Conservation (phyloP, 92 coral and sea anemone species). For the Porites divaricata region DNA sequence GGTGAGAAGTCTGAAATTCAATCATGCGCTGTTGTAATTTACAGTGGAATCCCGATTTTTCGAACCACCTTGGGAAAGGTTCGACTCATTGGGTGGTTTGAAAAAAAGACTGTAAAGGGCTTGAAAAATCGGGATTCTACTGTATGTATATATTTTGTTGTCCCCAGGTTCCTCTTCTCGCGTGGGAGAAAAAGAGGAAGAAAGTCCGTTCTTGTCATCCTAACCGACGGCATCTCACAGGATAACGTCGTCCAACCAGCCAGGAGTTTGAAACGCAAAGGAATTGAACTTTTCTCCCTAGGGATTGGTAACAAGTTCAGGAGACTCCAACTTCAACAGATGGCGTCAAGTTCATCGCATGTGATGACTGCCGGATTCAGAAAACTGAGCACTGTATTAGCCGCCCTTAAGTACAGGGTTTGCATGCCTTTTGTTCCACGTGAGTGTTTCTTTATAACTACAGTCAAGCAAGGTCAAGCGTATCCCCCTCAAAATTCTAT, state of each 20-base stretch:
- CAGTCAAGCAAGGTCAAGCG: background rate
- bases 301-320: constrained; percentile 71
- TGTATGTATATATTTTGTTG: background rate
- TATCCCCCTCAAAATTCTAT: background rate
- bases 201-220: constrained; percentile 66
- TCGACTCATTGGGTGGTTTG: too few species aligned
- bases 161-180: constrained; percentile 52
- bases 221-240: constrained; percentile 80
- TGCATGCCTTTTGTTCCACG: constrained; percentile 55
- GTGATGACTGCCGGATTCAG: constrained; percentile 67
- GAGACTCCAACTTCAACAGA: constrained; percentile 50
- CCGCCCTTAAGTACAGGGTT: constrained; percentile 49
- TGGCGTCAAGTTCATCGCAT: constrained; percentile 60
- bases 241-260: constrained; percentile 65
- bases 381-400: constrained; percentile 42
- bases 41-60: too few species aligned
- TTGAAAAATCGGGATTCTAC: too few species aligned
- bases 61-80: too few species aligned
- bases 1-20: too few species aligned
- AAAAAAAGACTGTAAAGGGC: too few species aligned
- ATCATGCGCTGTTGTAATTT: too few species aligned
- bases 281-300: constrained; percentile 66
- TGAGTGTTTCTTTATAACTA: constrained; percentile 11
- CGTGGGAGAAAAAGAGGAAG: constrained; percentile 59
- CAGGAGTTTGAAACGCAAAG: constrained; percentile 46